Evolutionary conservation across 2,888 invertebrate species (phyloP).

Genomic region (Parelbella ahira): DNA sequence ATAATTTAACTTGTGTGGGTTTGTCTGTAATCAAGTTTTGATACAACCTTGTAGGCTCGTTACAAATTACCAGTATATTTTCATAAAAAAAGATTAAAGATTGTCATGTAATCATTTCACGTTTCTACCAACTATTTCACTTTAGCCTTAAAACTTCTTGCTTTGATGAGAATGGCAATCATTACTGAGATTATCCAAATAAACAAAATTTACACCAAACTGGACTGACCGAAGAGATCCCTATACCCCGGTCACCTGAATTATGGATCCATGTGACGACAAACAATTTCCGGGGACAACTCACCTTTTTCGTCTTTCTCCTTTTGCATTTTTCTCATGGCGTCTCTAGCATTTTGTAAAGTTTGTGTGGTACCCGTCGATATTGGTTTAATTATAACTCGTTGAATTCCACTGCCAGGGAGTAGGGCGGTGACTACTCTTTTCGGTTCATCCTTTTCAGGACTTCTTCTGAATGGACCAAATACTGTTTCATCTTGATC

Average conservation of each 20-base stretch:
- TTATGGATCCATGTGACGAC: no score
- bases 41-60: background rate
- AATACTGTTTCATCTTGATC: slow-evolving; percentile 56
- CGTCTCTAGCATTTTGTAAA: slow-evolving; percentile 47
- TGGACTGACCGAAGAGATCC: no score
- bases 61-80: no score
- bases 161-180: no score
- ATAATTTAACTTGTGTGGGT: slow-evolving; percentile 15
- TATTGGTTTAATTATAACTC: slow-evolving; percentile 59
- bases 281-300: no score
- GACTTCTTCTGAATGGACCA: slow-evolving; percentile 49
- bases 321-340: slow-evolving; percentile 48
- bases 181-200: no score
- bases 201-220: no score
- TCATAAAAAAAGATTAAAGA: no score
- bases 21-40: slow-evolving; percentile 2
- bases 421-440: slow-evolving; percentile 61
- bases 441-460: slow-evolving; percentile 60
- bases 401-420: slow-evolving; percentile 70
- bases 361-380: slow-evolving; percentile 47
- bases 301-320: slow-evolving; percentile 51
- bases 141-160: no score
- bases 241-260: no score
- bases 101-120: no score
- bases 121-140: no score